Evolutionary conservation across 2,797 vertebrate species (phyloP).

Genomic region (Rousettus madagascariensis): DNA sequence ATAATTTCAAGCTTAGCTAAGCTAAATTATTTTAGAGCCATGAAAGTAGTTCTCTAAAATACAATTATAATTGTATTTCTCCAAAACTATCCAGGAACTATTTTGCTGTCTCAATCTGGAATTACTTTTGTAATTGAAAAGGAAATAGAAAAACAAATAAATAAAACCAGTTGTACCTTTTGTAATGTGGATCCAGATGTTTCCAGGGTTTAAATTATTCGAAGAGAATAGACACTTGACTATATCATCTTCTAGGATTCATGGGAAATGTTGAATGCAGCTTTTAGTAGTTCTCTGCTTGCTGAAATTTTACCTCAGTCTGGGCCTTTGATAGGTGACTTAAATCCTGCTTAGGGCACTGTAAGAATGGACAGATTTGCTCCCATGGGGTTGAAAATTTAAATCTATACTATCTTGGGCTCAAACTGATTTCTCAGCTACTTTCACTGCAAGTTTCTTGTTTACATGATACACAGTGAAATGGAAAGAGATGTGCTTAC

Average conservation of each 20-base stretch:
- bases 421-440: constrained; percentile 29
- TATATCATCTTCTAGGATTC: background rate
- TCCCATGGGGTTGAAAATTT: background rate
- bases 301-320: background rate
- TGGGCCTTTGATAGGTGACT: background rate
- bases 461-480: background rate
- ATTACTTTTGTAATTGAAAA: constrained; percentile 14
- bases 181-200: background rate
- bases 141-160: background rate
- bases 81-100: background rate
- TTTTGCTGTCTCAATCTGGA: background rate
- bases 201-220: background rate
- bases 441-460: background rate
- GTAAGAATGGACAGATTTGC: background rate
- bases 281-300: background rate
- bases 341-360: background rate
- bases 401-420: background rate
- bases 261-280: background rate
- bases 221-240: background rate
- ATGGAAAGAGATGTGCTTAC: background rate
- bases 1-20: constrained; percentile 63
- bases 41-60: background rate
- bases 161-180: background rate
- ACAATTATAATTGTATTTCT: background rate
- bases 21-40: constrained; percentile 41